These are phyloP conservation scores for Cosmia pyralina DNA, from an alignment of 2,888 invertebrate genomes.

Conservation along the genomic window DNA sequence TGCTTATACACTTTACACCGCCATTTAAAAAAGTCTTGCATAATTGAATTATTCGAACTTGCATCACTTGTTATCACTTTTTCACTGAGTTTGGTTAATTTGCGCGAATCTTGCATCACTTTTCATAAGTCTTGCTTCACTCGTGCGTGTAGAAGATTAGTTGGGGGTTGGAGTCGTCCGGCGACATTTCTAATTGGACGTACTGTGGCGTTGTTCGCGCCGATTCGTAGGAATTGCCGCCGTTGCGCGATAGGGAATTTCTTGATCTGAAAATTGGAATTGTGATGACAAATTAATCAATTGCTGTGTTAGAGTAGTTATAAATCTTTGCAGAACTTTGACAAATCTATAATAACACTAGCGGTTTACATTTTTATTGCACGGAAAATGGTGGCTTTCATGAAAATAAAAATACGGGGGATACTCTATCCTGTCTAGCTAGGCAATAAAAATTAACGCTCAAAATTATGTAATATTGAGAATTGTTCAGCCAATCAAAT, in stretches of 20 bases:
- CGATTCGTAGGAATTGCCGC: conserved; percentile 84
- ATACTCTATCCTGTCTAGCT: too few species aligned
- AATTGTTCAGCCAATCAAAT: too few species aligned
- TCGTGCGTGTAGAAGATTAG: conserved; percentile 96
- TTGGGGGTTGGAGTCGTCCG: conserved; percentile 93
- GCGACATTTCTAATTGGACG: conserved; percentile 86
- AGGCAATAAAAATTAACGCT: too few species aligned
- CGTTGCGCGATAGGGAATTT: conserved; percentile 86
- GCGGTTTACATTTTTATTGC: too few species aligned
- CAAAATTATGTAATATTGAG: too few species aligned
- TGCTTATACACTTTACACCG: conserved; percentile 37
- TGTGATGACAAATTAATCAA: too few species aligned
- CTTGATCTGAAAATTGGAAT: conserved; percentile 83
- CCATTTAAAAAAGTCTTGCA: conserved; percentile 45
- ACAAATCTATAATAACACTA: too few species aligned
- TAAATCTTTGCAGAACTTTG: too few species aligned
- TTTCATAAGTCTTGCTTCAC: conserved; percentile 67
- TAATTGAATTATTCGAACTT: conserved; percentile 50
- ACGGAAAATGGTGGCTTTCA: too few species aligned
- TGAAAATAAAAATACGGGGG: too few species aligned
- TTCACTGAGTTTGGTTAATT: conserved; percentile 26
- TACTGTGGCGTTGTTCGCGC: conserved; percentile 87
- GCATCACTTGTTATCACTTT: conserved; percentile 48
- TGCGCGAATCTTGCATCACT: conserved; percentile 41
- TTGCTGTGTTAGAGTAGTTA: too few species aligned